phyloP scores from a whole-genome alignment of 2,888 invertebrate species.

The Acanthosepion esculentum region DNA sequence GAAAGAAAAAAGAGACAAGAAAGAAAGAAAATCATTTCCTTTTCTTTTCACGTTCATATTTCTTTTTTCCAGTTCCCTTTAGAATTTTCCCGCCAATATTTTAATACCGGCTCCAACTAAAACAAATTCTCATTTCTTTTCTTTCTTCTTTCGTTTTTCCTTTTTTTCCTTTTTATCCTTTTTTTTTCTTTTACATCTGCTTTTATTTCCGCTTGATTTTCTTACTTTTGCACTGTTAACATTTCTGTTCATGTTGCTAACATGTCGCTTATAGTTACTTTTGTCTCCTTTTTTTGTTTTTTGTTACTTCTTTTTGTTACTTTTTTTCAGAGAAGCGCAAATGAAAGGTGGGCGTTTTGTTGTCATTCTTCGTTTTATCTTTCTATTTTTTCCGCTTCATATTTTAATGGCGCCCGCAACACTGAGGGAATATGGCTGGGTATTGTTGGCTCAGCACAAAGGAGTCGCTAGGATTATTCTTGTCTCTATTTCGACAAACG shows the following conservation, averaged over 20 bases:
- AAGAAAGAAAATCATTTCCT: too few species aligned
- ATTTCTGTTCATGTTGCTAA: neutral
- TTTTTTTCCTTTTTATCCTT: neutral
- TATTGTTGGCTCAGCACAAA: neutral
- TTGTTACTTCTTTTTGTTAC: too few species aligned
- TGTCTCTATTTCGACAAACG: neutral
- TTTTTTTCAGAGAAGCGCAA: neutral
- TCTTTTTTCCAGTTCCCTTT: neutral
- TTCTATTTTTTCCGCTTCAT: neutral
- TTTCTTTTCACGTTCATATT: too few species aligned
- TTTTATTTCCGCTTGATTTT: too few species aligned
- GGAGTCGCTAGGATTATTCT: neutral
- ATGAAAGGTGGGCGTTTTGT: neutral
- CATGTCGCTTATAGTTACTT: neutral
- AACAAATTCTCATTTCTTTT: neutral
- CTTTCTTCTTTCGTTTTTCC: neutral
- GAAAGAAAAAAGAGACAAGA: too few species aligned
- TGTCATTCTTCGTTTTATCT: neutral
- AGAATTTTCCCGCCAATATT: neutral
- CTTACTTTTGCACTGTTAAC: neutral
- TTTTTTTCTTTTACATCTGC: neutral
- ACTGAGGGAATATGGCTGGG: neutral
- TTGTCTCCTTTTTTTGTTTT: neutral
- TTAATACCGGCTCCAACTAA: neutral
- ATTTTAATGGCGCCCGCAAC: neutral